Evolutionary conservation across 2,113 vertebrate genomes (phyloP).

Genomic region (Passer domesticus): DNA sequence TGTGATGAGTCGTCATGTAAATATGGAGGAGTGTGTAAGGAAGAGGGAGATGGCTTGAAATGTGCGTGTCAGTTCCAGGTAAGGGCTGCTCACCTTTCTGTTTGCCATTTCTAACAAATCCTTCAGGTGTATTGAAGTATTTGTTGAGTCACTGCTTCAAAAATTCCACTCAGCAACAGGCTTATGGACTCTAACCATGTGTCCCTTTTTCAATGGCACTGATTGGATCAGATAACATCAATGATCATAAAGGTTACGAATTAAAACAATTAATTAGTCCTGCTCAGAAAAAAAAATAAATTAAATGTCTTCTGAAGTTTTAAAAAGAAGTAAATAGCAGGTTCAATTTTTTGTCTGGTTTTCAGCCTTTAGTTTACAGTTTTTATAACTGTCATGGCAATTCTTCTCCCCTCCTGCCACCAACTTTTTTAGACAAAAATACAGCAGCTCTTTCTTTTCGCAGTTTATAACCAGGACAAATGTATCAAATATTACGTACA

Average conservation of each 20-base stretch:
- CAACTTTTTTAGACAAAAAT: background rate
- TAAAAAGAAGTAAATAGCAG: background rate
- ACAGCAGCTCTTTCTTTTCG: background rate
- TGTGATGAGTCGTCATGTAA: constrained; percentile 91
- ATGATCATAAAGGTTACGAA: background rate
- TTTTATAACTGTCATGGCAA: background rate
- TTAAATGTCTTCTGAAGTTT: background rate
- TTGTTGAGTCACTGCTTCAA: background rate
- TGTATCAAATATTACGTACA: background rate
- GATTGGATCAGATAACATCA: background rate
- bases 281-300: background rate
- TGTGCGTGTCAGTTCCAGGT: constrained; percentile 96
- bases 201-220: background rate
- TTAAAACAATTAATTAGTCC: background rate
- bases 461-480: background rate
- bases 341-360: background rate
- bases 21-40: constrained; percentile 89
- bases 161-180: background rate
- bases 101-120: background rate
- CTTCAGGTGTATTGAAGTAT: background rate
- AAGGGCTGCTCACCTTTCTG: constrained; percentile 57
- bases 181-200: background rate
- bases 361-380: background rate
- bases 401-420: fast-evolving
- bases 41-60: constrained; percentile 88